Conservation (phyloP, 2,888 invertebrate species). For the Trachelus stipa region DNA sequence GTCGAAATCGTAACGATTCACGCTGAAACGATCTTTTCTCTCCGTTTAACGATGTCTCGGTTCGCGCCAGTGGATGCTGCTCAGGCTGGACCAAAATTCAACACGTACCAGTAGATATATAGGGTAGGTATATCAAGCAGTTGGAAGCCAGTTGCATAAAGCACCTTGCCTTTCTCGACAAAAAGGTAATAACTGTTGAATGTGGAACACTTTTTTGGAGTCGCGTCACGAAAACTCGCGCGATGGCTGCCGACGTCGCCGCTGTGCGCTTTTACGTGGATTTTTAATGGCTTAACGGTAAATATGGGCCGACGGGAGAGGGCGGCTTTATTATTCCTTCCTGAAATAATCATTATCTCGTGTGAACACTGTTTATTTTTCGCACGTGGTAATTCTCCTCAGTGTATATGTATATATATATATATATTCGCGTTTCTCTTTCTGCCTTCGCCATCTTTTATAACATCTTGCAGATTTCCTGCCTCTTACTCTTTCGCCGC, state of each 20-base stretch:
- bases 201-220: constrained; percentile 31
- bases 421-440: constrained; percentile 4
- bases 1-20: neutral
- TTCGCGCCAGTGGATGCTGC: neutral
- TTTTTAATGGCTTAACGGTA: constrained; percentile 36
- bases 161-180: constrained; percentile 12
- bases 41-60: neutral
- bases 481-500: neutral
- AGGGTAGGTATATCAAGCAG: neutral
- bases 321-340: constrained; percentile 2
- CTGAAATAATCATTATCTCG: constrained; percentile 18
- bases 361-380: constrained; percentile 32
- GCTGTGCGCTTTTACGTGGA: constrained; percentile 11
- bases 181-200: constrained; percentile 25
- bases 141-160: neutral
- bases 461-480: neutral
- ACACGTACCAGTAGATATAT: neutral
- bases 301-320: constrained; percentile 17
- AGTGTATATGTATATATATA: neutral
- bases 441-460: neutral
- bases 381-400: constrained; percentile 22
- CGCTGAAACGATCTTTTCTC: neutral
- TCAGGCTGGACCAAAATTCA: neutral
- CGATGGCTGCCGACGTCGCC: constrained; percentile 10
- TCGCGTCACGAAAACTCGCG: constrained; percentile 8